phyloP scores from a whole-genome alignment of 2,113 vertebrate species.

The Osmerus eperlanus region DNA sequence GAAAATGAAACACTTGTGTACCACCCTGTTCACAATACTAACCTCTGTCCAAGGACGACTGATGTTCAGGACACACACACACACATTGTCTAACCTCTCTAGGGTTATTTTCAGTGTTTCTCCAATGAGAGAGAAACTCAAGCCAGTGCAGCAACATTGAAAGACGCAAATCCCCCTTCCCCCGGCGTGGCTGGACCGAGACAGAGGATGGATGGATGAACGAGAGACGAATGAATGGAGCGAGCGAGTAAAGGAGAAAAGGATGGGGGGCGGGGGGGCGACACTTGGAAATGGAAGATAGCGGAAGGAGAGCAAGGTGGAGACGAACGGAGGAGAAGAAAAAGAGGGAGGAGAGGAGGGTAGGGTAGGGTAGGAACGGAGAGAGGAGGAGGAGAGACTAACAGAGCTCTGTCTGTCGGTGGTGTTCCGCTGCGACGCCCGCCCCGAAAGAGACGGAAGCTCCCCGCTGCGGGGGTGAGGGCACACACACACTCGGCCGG shows the following conservation, averaged over 20 bases:
- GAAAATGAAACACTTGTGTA: neutral
- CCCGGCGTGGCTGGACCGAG: too few species aligned
- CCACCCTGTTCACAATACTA: too few species aligned
- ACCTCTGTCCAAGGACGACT: neutral
- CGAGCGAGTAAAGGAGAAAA: too few species aligned
- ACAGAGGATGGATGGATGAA: too few species aligned
- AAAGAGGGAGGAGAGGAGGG: slow-evolving; percentile 5
- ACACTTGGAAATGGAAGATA: neutral
- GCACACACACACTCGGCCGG: slow-evolving; percentile 6
- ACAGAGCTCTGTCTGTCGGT: slow-evolving; percentile 52
- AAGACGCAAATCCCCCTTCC: too few species aligned
- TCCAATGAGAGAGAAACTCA: too few species aligned
- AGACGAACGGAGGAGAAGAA: neutral
- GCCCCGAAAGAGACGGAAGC: slow-evolving; percentile 55
- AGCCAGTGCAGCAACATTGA: too few species aligned
- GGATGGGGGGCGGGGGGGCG: neutral
- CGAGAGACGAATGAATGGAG: too few species aligned
- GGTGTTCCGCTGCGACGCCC: slow-evolving; percentile 11
- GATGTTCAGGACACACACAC: neutral
- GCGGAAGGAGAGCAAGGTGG: neutral
- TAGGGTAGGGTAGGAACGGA: slow-evolving; percentile 5
- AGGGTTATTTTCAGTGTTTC: too few species aligned
- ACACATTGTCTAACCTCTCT: neutral
- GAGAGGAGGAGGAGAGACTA: slow-evolving; percentile 7
- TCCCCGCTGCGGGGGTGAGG: slow-evolving; percentile 34